Percentiles rank a stretch among this genome's conserved stretches.
Evolutionary conservation across 2,888 invertebrate species (phyloP).

Genomic region (Microplitis deprimator): DNA sequence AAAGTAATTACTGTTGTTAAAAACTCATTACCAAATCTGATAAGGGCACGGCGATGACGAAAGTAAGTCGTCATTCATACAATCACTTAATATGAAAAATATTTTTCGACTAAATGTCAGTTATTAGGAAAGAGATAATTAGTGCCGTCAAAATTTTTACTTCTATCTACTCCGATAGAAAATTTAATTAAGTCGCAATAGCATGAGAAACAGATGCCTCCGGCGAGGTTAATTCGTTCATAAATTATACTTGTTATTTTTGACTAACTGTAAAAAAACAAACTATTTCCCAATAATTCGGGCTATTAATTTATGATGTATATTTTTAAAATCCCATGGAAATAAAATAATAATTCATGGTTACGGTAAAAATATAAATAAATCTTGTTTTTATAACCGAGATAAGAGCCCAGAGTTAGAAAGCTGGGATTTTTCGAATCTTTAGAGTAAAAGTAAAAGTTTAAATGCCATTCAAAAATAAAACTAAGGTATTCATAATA

Average conservation of each 20-base stretch:
- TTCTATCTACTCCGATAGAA: background rate
- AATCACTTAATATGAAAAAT: too few relatives aligned
- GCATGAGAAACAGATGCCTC: background rate
- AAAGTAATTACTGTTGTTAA: background rate
- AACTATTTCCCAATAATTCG: background rate
- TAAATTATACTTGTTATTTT: background rate
- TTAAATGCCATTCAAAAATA: background rate
- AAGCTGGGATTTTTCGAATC: background rate
- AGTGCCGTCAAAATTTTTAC: too few relatives aligned
- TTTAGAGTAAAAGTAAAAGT: background rate
- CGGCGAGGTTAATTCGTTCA: background rate
- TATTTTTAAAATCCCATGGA: too few relatives aligned
- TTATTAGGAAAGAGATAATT: too few relatives aligned
- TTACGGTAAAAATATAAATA: background rate
- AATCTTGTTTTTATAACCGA: background rate
- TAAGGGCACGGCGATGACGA: background rate
- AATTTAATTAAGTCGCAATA: background rate
- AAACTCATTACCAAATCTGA: background rate
- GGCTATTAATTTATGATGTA: too few relatives aligned
- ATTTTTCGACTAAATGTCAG: too few relatives aligned
- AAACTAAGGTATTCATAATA: background rate
- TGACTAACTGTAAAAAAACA: background rate
- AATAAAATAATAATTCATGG: background rate
- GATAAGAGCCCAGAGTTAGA: background rate
- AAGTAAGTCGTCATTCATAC: background rate